phyloP scores from a whole-genome alignment of 2,888 invertebrate genomes.

The Acanthosoma haemorrhoidale region DNA sequence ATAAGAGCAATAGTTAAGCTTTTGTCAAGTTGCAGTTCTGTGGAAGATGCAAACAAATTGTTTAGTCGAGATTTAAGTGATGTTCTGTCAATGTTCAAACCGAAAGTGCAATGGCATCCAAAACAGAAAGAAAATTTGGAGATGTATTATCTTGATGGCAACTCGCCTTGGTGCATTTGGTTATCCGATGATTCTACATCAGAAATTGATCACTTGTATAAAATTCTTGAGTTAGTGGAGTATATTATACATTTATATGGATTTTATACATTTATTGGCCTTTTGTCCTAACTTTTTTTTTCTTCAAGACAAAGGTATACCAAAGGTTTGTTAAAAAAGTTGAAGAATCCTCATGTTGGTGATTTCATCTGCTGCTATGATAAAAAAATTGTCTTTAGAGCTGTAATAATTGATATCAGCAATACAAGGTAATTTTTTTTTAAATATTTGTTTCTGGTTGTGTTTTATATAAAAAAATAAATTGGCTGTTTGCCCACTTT shows the following conservation, averaged over 20 bases:
- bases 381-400: neutral
- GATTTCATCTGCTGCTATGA: conserved; percentile 11
- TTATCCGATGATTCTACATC: neutral
- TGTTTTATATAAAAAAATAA: too few species aligned
- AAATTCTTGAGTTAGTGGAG: neutral
- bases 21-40: neutral
- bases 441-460: too few species aligned
- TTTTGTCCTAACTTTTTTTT: neutral
- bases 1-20: too few species aligned
- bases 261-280: neutral
- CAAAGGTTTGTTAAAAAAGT: neutral
- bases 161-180: conserved; percentile 8
- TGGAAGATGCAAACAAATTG: neutral
- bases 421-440: neutral
- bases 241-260: neutral
- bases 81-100: neutral
- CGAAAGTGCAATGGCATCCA: conserved; percentile 9
- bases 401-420: neutral
- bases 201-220: neutral
- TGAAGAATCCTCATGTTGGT: neutral
- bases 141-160: conserved; percentile 12
- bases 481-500: too few species aligned
- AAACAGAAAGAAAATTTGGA: conserved; percentile 9
- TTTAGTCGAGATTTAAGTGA: neutral
- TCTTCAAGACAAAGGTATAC: neutral